Base-by-base conservation (phyloP, 2,888 invertebrate genomes). In the Omphaloscelis lunosa region DNA sequence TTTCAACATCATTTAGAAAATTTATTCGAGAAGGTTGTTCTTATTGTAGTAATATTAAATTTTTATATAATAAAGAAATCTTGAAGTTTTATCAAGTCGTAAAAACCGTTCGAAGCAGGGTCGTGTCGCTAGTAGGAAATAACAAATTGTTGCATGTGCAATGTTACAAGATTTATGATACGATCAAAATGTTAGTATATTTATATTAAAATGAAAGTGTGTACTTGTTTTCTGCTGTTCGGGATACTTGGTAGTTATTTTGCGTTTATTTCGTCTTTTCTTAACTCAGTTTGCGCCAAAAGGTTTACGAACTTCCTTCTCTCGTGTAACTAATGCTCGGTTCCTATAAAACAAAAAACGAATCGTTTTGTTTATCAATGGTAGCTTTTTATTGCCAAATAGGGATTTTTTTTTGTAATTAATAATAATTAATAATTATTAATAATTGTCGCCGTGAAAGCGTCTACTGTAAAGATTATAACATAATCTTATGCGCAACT, bases 191-290 rank as follows among this genome's bases (percentile, higher is more conserved):
- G 56, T 48, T 67, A 45, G 51, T 66, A 41, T 65, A 2, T 75
- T 58, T 48, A 59, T 67, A 29, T 48, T 61, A 79, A 66, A 82
- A 84, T 84, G 79, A 63, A 56, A 72, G 41, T 75, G 65, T 61
- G 39, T 9, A 69, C 68, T 65, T 76, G 69, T 74, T n/a, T 84
- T 7, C 20, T 84, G 34, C 41, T 84, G 23, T 20, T 79, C 17
- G 58, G 8, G 9, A 70, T 82, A 75, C 51, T 82, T 65, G 75
- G 79, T 80, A 77, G 41, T 27, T 80, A 71, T 70, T 62, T 62
- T 51, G 41, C 51, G n/a, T 67, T 80, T 9, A 56, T 53, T 77
- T 9, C 2, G 4, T 9, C 2, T 20, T 5, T 34, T 51, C 12
- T n/a, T n/a, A 4, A 45, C 29, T 41, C 7, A 23, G 2, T 17